Percentiles rank a stretch among this genome's conserved stretches.
phyloP scores from a whole-genome alignment of 2,113 vertebrate species.

The Anoplopoma fimbria region DNA sequence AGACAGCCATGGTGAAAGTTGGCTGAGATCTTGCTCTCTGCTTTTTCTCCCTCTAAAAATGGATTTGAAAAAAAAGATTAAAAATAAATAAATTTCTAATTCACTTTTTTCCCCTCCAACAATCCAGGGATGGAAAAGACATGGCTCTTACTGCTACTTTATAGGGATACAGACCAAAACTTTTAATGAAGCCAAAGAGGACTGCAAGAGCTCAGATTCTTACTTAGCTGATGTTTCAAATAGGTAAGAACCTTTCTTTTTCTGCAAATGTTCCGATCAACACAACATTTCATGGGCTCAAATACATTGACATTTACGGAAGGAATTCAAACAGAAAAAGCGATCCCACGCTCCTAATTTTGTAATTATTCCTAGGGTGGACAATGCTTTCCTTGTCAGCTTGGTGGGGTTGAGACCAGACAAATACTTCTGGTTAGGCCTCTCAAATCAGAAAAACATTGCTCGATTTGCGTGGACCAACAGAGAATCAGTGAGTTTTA shows the following conservation, averaged over 20 bases:
- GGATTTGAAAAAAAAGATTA: too few relatives aligned
- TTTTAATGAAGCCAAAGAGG: conserved; percentile 87
- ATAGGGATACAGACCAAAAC: conserved; percentile 82
- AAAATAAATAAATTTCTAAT: too few relatives aligned
- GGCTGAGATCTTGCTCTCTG: not conserved
- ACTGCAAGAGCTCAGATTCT: conserved; percentile 81
- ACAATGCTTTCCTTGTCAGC: conserved; percentile 92
- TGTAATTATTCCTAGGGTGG: conserved; percentile 79
- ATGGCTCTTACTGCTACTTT: conserved; percentile 89
- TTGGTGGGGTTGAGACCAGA: conserved; percentile 88
- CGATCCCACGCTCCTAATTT: not conserved
- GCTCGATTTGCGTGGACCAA: conserved; percentile 86
- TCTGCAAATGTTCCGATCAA: not conserved
- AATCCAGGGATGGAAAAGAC: conserved; percentile 89
- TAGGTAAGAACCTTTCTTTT: conserved; percentile 80
- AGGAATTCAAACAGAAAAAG: not conserved
- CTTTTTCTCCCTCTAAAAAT: not conserved
- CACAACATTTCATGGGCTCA: not conserved
- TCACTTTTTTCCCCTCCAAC: not conserved
- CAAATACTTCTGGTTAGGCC: conserved; percentile 90
- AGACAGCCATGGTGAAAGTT: not conserved
- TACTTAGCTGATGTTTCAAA: conserved; percentile 86
- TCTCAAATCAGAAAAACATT: conserved; percentile 84
- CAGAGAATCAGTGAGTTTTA: conserved; percentile 82
- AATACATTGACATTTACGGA: not conserved